These are phyloP conservation scores for Neoitamus cyanurus DNA, from an alignment of 2,888 invertebrate species.

Conservation along the genomic window DNA sequence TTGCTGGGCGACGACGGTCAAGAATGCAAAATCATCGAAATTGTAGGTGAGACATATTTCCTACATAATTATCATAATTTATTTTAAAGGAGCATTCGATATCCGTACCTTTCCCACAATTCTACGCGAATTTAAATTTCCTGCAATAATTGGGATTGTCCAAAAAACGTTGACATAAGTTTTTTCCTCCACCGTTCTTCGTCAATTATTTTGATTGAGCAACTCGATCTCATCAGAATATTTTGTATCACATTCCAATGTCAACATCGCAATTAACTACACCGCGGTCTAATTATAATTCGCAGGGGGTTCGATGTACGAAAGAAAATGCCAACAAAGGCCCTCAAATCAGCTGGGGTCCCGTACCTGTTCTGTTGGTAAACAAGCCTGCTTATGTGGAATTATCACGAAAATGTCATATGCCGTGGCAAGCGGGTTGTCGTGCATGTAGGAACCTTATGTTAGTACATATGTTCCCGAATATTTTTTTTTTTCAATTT, in stretches of 20 bases:
- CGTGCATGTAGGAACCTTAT: background rate
- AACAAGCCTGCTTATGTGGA: background rate
- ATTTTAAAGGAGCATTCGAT: too few relatives aligned
- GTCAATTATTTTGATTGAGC: background rate
- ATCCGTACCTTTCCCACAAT: too few relatives aligned
- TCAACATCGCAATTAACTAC: background rate
- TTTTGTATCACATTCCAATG: background rate
- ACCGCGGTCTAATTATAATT: constrained; percentile 11
- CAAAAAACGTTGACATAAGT: too few relatives aligned
- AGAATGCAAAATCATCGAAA: too few relatives aligned
- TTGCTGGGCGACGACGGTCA: too few relatives aligned
- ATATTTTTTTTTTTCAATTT: background rate
- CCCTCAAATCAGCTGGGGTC: background rate
- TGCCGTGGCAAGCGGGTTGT: background rate
- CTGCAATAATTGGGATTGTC: too few relatives aligned
- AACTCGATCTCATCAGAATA: background rate
- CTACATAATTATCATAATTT: too few relatives aligned
- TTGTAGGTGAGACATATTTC: too few relatives aligned
- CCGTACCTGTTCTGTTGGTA: background rate
- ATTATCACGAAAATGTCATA: constrained; percentile 3
- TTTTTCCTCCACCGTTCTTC: too few relatives aligned
- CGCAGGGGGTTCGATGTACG: background rate
- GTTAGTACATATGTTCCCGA: background rate
- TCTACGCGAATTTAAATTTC: too few relatives aligned
- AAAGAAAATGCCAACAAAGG: background rate